phyloP scores from a whole-genome alignment of 1,140 invertebrate species.

The Drosophila navojoa region DNA sequence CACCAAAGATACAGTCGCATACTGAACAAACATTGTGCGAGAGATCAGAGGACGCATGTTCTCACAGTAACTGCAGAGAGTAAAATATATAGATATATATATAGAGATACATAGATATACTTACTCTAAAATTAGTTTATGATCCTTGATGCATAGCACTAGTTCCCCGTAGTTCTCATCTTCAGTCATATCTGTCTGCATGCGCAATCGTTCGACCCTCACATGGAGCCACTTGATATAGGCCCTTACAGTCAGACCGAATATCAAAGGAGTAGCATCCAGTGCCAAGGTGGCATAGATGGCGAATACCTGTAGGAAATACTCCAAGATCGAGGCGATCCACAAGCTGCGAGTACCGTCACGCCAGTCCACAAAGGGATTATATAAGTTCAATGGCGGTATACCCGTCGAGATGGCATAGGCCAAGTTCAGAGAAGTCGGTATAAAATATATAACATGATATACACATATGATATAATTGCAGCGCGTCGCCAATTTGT shows the following conservation, averaged over 20 bases:
- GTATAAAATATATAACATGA: constrained; percentile 2
- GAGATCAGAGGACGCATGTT: constrained; percentile 46
- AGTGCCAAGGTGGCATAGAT: constrained; percentile 19
- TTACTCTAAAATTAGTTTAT: constrained; percentile 52
- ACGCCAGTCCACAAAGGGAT: constrained; percentile 50
- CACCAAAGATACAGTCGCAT: constrained; percentile 35
- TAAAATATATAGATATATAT: too few species aligned
- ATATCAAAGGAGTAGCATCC: constrained; percentile 32
- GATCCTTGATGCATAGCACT: constrained; percentile 51
- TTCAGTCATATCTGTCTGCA: constrained; percentile 3
- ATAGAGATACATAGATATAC: too few species aligned
- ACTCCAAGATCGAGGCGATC: constrained; percentile 30
- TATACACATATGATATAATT: constrained; percentile 32
- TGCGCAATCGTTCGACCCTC: constrained; percentile 32
- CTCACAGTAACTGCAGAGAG: constrained; percentile 28
- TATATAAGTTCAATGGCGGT: constrained; percentile 43
- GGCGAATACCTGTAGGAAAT: background rate
- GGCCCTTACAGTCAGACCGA: constrained; percentile 27
- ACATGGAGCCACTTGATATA: constrained; percentile 37
- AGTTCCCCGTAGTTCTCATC: constrained; percentile 32
- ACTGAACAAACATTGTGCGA: constrained; percentile 51
- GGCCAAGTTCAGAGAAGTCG: background rate
- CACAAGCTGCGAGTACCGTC: constrained; percentile 28
- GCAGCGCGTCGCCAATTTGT: constrained; percentile 30
- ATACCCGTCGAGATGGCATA: background rate